These are phyloP conservation scores for Antedon mediterranea DNA, from an alignment of 53 echinoderm and acorn worm genomes.

Conservation along the genomic window DNA sequence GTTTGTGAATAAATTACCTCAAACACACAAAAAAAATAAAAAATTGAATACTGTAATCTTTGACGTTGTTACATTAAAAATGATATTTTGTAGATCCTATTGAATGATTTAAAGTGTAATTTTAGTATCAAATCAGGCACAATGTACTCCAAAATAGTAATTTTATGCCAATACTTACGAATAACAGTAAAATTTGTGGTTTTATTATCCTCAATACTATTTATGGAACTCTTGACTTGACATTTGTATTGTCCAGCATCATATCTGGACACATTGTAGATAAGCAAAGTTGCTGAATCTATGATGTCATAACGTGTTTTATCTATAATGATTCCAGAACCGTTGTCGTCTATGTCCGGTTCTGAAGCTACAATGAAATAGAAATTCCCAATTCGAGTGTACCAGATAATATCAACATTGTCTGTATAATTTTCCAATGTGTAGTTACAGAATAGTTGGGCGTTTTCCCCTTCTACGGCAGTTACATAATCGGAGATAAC, in stretches of 20 bases:
- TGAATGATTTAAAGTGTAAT: no score
- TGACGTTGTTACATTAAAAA: no score
- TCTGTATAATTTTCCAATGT: background rate
- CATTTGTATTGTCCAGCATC: background rate
- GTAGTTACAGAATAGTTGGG: background rate
- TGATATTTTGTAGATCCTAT: no score
- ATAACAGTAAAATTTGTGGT: background rate
- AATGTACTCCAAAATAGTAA: no score
- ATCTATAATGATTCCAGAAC: background rate
- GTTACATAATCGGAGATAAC: background rate
- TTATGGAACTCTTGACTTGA: background rate
- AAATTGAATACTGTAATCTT: no score
- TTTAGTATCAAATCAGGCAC: no score
- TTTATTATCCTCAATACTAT: background rate
- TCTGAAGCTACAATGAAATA: background rate
- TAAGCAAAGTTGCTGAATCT: background rate
- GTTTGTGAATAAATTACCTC: no score
- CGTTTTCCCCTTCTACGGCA: background rate
- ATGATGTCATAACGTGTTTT: background rate
- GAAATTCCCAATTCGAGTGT: background rate
- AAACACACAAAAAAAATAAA: no score
- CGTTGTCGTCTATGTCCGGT: background rate
- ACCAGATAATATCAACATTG: background rate
- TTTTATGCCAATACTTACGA: background rate
- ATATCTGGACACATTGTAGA: background rate